Evolutionary conservation across 2,888 invertebrate species (phyloP).

Genomic region (Chelonus formosanus): DNA sequence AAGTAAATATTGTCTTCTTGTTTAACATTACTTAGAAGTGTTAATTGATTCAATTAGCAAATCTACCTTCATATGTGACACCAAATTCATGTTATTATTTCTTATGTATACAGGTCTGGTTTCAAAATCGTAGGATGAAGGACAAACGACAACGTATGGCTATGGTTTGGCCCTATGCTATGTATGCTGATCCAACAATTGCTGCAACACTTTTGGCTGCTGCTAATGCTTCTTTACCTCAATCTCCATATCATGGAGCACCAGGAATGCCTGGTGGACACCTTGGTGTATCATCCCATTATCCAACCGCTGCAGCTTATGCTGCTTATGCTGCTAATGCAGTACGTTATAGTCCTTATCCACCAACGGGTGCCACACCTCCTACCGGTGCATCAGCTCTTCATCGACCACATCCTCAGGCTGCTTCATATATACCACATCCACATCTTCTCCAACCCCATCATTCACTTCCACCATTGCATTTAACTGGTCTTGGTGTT

Average conservation of each 20-base stretch:
- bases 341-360: slow-evolving; percentile 70
- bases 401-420: slow-evolving; percentile 67
- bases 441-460: slow-evolving; percentile 49
- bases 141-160: slow-evolving; percentile 96
- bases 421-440: slow-evolving; percentile 53
- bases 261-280: slow-evolving; percentile 68
- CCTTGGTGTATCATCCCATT: slow-evolving; percentile 62
- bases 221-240: slow-evolving; percentile 75
- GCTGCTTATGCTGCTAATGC: slow-evolving; percentile 66
- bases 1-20: slow-evolving; percentile 22
- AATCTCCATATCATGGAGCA: slow-evolving; percentile 51
- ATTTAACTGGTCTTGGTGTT: slow-evolving; percentile 48
- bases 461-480: slow-evolving; percentile 48
- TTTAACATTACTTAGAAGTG: slow-evolving; percentile 17
- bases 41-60: slow-evolving; percentile 30
- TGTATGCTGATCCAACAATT: slow-evolving; percentile 92
- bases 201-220: slow-evolving; percentile 93
- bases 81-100: slow-evolving; percentile 6
- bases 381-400: slow-evolving; percentile 67
- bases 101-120: slow-evolving; percentile 85
- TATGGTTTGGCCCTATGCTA: slow-evolving; percentile 94
- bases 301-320: slow-evolving; percentile 66
- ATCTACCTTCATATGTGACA: slow-evolving; percentile 23
- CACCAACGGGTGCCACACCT: slow-evolving; percentile 65
- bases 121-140: slow-evolving; percentile 96